Evolutionary conservation across 2,113 vertebrate species (phyloP).

Genomic region (Corythornis cristatus): DNA sequence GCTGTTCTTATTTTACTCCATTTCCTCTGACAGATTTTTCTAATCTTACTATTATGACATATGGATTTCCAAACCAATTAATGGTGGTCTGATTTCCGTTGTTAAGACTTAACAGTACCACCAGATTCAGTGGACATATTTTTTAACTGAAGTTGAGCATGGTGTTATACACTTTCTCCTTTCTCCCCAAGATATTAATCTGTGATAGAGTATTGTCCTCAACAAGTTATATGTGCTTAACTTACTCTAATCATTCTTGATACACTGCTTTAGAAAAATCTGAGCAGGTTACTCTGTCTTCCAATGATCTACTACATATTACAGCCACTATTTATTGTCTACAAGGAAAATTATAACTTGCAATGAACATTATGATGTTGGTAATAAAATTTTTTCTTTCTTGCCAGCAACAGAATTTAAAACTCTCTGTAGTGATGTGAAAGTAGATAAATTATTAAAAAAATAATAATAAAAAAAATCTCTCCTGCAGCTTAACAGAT

Average conservation of each 20-base stretch:
- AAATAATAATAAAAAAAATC: neutral
- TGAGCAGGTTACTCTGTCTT: neutral
- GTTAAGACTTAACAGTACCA: neutral
- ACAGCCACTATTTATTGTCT: neutral
- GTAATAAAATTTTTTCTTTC: neutral
- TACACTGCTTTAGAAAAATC: neutral
- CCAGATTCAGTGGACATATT: neutral
- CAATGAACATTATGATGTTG: neutral
- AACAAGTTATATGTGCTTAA: neutral
- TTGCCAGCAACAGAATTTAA: neutral
- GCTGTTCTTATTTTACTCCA: neutral
- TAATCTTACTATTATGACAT: neutral
- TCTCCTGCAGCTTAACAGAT: neutral
- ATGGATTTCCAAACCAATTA: neutral
- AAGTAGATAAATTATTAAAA: neutral
- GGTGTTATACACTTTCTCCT: neutral
- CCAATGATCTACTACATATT: neutral
- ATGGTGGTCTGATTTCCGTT: neutral
- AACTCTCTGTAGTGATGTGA: neutral
- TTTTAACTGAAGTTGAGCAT: neutral
- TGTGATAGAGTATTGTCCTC: neutral
- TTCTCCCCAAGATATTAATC: neutral
- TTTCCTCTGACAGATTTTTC: neutral
- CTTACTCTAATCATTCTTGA: neutral
- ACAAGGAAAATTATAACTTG: neutral